Base-by-base conservation (phyloP, 2,113 vertebrate species). In the Vidua macroura region DNA sequence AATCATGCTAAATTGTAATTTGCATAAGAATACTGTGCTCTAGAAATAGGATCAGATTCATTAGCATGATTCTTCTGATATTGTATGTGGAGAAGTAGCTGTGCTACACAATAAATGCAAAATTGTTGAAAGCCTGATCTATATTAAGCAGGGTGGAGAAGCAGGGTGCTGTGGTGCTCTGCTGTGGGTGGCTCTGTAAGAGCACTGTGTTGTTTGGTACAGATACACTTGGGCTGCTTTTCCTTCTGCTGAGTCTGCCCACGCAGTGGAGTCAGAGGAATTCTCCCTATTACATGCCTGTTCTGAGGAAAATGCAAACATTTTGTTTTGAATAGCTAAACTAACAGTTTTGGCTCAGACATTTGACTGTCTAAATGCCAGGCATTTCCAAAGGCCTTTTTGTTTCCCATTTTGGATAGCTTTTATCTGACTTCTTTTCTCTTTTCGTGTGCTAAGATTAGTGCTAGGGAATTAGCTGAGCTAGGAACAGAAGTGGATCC, bases 241-340 rank as follows among this genome's bases (percentile, higher is more conserved):
- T 69, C 16, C 1, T 84, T 48, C 70, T 80, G 19, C 53, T 80
- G 16, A 37, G 27, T 51, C 39, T 66, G 66, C 48, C 74, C 69
- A 18, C 63, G 18, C 55, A 31, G 22, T n/a, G 46, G 19, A 92
- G 74, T 60, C 69, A 73, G 52, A 92, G 70, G 68, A 79, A 62
- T 93, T 73, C 27, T 92, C 27, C 59, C 66, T 69, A 13, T 76
- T 86, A 24, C 49, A 27, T 69, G 67, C 37, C 74, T 92, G 59
- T 90, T 87, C 84, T 69, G 84, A 85, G 67, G 62, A 89, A 89
- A 95, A 95, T 66, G 58, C 89, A 92, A 95, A 93, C 73, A 58
- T 94, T 95, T 91, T 76, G 81, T 79, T 95, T 92, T 67, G 83
- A 91, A 43, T 86, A 94, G 85, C 79, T 86, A 72, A 66, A 90